A percentile compares a stretch with the other conserved stretches of the same genome.
phyloP scores from a whole-genome alignment of 2,888 invertebrate genomes.

The Ceriagrion tenellum region DNA sequence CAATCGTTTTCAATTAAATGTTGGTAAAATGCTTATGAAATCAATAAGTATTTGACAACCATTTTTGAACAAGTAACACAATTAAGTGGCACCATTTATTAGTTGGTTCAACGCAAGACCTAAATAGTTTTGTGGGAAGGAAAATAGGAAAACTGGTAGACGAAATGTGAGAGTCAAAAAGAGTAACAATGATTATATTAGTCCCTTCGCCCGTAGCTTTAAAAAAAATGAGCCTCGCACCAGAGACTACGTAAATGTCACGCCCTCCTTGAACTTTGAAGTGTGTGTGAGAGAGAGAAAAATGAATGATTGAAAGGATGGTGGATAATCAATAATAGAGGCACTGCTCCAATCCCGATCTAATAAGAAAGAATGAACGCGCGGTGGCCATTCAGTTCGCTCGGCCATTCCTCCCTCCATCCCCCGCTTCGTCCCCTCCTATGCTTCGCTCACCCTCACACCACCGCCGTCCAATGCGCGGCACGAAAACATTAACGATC shows the following conservation, averaged over 20 bases:
- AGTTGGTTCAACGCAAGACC: too few species aligned
- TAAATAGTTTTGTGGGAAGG: neutral
- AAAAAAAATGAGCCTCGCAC: too few species aligned
- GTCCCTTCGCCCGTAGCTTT: neutral
- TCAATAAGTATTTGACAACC: too few species aligned
- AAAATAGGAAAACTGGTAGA: neutral
- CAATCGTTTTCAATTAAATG: too few species aligned
- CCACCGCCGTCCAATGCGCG: neutral
- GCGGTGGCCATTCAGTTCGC: neutral
- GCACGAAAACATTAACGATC: slow-evolving; percentile 16
- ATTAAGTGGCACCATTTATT: too few species aligned
- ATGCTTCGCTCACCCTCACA: neutral
- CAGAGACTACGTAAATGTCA: too few species aligned
- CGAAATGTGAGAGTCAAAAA: neutral
- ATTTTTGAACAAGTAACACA: too few species aligned
- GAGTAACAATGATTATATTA: neutral
- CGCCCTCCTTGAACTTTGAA: neutral
- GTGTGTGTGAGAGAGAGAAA: too few species aligned
- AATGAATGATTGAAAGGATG: neutral
- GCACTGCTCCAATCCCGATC: slow-evolving; percentile 2
- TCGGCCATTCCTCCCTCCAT: neutral
- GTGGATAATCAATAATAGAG: neutral
- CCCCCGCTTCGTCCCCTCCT: neutral
- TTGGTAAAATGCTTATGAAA: too few species aligned
- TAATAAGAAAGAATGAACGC: slow-evolving; percentile 34